phyloP scores from a whole-genome alignment of 2,113 vertebrate genomes.

The Garra rufa region DNA sequence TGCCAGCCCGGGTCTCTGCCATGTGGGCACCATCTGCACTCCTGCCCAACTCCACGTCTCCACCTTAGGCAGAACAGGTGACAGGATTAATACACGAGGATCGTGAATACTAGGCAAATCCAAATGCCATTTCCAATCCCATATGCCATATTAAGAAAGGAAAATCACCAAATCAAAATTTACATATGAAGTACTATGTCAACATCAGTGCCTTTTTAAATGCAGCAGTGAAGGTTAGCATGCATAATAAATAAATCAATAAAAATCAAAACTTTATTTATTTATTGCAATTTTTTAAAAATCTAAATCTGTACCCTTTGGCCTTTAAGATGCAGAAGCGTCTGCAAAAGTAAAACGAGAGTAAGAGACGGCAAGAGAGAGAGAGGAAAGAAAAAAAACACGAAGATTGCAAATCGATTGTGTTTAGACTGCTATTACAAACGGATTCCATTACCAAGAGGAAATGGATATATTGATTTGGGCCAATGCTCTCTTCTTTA shows the following conservation, averaged over 20 bases:
- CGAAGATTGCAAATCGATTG: conserved; percentile 45
- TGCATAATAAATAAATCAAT: not conserved
- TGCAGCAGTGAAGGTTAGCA: not conserved
- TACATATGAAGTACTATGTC: not conserved
- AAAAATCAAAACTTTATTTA: not conserved
- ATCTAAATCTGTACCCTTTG: not conserved
- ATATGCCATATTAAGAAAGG: not conserved
- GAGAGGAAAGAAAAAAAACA: conserved; percentile 38
- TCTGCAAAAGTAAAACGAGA: not conserved
- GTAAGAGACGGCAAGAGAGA: not conserved
- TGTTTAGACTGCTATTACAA: conserved; percentile 45
- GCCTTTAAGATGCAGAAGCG: not conserved
- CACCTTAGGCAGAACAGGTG: conserved; percentile 48
- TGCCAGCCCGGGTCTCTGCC: conserved; percentile 49
- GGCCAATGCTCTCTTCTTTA: conserved; percentile 24
- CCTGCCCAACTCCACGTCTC: conserved; percentile 30
- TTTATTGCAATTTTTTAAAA: too few species aligned
- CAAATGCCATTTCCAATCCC: conserved; percentile 4
- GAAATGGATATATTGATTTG: conserved; percentile 53
- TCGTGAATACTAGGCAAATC: conserved; percentile 32
- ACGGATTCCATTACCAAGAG: conserved; percentile 46
- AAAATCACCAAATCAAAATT: not conserved
- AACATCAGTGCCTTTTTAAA: not conserved
- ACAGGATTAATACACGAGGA: conserved; percentile 40
- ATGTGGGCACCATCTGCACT: conserved; percentile 54